Evolutionary conservation across 2,113 vertebrate genomes (phyloP).

Genomic region (Tragelaphus scriptus): DNA sequence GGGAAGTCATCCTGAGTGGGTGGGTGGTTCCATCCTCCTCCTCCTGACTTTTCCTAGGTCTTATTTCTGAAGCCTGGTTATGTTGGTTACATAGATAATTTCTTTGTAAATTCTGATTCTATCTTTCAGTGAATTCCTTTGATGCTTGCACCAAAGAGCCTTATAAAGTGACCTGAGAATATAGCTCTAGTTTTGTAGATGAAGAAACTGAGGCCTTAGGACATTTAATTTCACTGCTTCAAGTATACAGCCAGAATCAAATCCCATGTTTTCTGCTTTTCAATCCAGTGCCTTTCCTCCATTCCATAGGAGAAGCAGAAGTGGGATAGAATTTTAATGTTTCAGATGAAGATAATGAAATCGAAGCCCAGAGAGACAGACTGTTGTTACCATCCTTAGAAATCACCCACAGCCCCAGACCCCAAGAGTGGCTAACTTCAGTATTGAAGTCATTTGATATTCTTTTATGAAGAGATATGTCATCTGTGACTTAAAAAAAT

Average conservation of each 20-base stretch:
- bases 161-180: neutral
- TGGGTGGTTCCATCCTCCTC: too few relatives aligned
- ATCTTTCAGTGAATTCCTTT: neutral
- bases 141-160: neutral
- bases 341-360: neutral
- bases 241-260: neutral
- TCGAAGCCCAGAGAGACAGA: neutral
- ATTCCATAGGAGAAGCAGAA: neutral
- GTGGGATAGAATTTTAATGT: neutral
- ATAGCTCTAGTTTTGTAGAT: neutral
- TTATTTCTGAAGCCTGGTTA: neutral
- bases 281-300: neutral
- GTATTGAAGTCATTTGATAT: neutral
- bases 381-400: neutral
- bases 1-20: neutral
- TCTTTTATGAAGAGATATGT: neutral
- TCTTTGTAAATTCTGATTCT: neutral
- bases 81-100: neutral
- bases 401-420: neutral
- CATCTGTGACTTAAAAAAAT: neutral
- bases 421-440: neutral
- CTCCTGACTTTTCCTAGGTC: neutral
- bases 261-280: neutral
- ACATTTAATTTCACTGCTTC: neutral
- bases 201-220: neutral